These are phyloP conservation scores for Bombus waltoni DNA, from an alignment of 1,140 invertebrate genomes.

Conservation along the genomic window DNA sequence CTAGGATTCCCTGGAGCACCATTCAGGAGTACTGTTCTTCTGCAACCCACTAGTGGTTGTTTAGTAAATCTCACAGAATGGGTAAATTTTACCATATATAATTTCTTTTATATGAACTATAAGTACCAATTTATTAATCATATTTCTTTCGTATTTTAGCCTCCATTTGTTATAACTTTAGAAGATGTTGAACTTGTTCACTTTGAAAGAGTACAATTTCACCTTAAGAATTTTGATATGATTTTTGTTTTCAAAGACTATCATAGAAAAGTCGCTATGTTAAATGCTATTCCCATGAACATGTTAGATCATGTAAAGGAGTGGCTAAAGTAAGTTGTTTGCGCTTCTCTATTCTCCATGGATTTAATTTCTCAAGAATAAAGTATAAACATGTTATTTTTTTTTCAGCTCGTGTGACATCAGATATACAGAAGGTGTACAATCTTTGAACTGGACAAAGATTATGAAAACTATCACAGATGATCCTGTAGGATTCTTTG, in stretches of 20 bases:
- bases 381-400: slow-evolving; percentile 49
- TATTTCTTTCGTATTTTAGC: slow-evolving; percentile 83
- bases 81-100: slow-evolving; percentile 82
- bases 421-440: slow-evolving; percentile 98
- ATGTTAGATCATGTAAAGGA: slow-evolving; percentile 99
- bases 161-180: slow-evolving; percentile 98
- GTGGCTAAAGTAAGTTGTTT: slow-evolving; percentile 95
- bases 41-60: slow-evolving; percentile 98
- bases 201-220: slow-evolving; percentile 99
- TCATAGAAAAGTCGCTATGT: slow-evolving; percentile 95
- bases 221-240: slow-evolving; percentile 99
- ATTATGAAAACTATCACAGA: slow-evolving; percentile 99
- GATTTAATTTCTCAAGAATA: not conserved
- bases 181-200: slow-evolving; percentile 99
- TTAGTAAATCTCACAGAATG: slow-evolving; percentile 99
- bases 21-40: slow-evolving; percentile 96
- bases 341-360: not conserved
- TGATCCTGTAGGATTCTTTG: slow-evolving; percentile 99
- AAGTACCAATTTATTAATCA: not conserved
- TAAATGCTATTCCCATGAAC: slow-evolving; percentile 99
- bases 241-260: slow-evolving; percentile 99
- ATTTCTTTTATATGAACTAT: not conserved
- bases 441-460: slow-evolving; percentile 99
- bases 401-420: slow-evolving; percentile 95
- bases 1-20: slow-evolving; percentile 99